phyloP scores from a whole-genome alignment of 2,113 vertebrate genomes.

The Prochilodus magdalenae region DNA sequence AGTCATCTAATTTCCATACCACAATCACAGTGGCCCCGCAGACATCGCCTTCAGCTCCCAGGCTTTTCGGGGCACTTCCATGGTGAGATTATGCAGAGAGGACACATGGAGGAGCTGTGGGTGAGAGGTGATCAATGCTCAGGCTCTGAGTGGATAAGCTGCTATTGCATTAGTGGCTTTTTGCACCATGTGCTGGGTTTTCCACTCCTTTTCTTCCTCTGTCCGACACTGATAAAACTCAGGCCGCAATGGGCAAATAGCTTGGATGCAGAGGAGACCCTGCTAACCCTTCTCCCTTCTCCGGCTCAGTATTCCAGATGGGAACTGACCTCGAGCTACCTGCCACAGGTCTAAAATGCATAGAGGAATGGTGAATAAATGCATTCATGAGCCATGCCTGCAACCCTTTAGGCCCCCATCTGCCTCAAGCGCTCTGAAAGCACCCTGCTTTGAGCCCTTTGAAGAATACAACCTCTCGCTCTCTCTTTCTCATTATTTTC shows the following conservation, averaged over 20 bases:
- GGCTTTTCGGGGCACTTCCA: not conserved
- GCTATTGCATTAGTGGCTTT: constrained; percentile 33
- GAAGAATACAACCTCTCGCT: constrained; percentile 29
- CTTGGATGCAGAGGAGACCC: constrained; percentile 26
- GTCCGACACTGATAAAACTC: constrained; percentile 38
- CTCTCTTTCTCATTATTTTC: constrained; percentile 39
- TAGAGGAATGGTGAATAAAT: constrained; percentile 50
- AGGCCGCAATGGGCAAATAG: not conserved
- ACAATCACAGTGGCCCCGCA: not conserved
- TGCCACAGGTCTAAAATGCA: constrained; percentile 40
- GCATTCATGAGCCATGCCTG: constrained; percentile 47
- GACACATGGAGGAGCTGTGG: not conserved
- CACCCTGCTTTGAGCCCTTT: constrained; percentile 20
- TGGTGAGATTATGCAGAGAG: constrained; percentile 33
- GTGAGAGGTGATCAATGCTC: constrained; percentile 47
- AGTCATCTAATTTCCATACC: constrained; percentile 26
- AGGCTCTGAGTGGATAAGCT: constrained; percentile 14
- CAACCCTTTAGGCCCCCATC: constrained; percentile 23
- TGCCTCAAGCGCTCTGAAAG: not conserved
- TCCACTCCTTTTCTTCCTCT: constrained; percentile 3
- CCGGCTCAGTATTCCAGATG: constrained; percentile 38
- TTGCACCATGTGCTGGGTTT: constrained; percentile 34
- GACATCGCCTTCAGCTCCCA: not conserved
- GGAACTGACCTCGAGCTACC: constrained; percentile 39
- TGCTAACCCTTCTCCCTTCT: constrained; percentile 25